These are phyloP conservation scores for Cephus cinctus DNA, from an alignment of 1,140 invertebrate species.

Conservation along the genomic window DNA sequence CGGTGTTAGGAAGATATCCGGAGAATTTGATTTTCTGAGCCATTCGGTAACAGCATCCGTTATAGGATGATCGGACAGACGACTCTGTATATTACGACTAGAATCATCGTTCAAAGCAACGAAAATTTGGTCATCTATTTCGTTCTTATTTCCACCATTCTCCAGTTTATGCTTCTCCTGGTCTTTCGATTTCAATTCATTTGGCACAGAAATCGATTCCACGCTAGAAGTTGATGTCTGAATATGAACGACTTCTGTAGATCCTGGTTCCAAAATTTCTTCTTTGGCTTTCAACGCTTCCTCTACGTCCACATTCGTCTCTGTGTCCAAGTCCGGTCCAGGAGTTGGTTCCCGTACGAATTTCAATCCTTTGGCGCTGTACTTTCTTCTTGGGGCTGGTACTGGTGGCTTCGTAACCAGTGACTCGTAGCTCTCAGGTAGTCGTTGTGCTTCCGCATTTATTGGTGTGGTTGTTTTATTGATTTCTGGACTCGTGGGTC, in stretches of 20 bases:
- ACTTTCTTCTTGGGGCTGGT: constrained; percentile 30
- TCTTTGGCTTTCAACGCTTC: too few species aligned
- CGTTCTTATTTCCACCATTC: too few species aligned
- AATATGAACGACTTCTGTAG: constrained; percentile 6
- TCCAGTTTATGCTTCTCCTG: too few species aligned
- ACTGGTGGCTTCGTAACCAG: constrained; percentile 20
- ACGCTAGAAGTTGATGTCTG: background rate
- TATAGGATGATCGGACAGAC: constrained; percentile 36
- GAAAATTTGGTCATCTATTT: too few species aligned
- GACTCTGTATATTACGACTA: constrained; percentile 39
- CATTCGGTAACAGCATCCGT: constrained; percentile 52
- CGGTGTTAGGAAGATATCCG: constrained; percentile 36
- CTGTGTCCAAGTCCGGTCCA: constrained; percentile 34
- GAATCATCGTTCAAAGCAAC: constrained; percentile 49
- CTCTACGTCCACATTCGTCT: too few species aligned
- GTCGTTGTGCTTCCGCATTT: constrained; percentile 27
- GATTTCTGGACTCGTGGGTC: constrained; percentile 21
- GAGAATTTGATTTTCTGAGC: constrained; percentile 43
- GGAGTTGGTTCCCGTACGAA: constrained; percentile 45
- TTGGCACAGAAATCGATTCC: too few species aligned
- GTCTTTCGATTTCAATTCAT: too few species aligned
- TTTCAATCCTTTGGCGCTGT: constrained; percentile 34
- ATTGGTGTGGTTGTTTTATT: constrained; percentile 33
- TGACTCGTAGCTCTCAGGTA: constrained; percentile 30
- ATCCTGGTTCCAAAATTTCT: too few species aligned